Conservation (phyloP, 2,113 vertebrate genomes). For the Eclectus roratus region DNA sequence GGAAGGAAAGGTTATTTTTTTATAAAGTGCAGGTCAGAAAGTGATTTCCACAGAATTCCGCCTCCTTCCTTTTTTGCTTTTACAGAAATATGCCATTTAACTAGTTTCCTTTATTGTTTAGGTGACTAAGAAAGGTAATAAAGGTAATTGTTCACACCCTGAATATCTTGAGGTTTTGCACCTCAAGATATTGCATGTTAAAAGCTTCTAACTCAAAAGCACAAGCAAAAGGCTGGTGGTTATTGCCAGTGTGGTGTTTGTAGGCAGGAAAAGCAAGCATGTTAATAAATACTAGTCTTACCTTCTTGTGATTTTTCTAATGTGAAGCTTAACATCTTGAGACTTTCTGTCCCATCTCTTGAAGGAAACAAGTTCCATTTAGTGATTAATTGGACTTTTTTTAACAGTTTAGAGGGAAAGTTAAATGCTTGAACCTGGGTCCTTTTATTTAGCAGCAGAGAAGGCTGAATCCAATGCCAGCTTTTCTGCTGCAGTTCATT, state of each 20-base stretch:
- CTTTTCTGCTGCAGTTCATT: not conserved
- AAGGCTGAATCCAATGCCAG: not conserved
- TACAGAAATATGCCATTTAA: not conserved
- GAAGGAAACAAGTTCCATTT: not conserved
- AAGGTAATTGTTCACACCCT: not conserved
- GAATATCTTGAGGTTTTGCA: not conserved
- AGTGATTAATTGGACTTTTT: not conserved
- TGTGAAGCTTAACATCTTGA: not conserved
- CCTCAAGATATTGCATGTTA: not conserved
- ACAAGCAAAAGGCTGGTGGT: not conserved
- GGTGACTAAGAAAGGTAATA: not conserved
- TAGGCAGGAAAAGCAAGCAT: not conserved
- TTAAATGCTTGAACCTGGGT: not conserved
- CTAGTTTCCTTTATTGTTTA: not conserved
- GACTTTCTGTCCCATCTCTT: not conserved
- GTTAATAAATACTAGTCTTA: not conserved
- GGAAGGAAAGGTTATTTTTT: not conserved
- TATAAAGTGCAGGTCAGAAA: not conserved
- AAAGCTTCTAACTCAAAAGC: slow-evolving; percentile 22
- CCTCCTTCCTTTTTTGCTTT: not conserved
- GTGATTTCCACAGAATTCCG: not conserved
- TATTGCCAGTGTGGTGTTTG: not conserved
- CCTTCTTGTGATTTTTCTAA: not conserved
- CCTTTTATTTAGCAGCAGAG: not conserved
- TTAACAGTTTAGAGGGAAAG: not conserved